These are phyloP conservation scores for Crypturellus tataupa DNA, from an alignment of 2,797 vertebrate genomes.

Conservation along the genomic window DNA sequence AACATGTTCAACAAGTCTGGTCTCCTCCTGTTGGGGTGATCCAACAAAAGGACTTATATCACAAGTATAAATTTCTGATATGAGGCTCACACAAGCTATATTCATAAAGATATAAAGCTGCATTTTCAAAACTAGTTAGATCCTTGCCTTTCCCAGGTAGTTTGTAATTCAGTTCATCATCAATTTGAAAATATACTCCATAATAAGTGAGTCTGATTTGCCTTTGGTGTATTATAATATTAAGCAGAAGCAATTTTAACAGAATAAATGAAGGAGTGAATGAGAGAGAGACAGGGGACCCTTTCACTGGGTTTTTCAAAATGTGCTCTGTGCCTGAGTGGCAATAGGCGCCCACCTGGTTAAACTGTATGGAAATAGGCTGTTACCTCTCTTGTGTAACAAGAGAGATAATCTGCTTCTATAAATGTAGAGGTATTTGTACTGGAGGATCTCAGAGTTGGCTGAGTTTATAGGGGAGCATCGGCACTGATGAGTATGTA, in stretches of 20 bases:
- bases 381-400: not conserved
- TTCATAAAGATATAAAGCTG: not conserved
- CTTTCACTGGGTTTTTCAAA: not conserved
- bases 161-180: not conserved
- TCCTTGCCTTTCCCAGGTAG: not conserved
- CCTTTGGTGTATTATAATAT: not conserved
- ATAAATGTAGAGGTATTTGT: not conserved
- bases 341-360: not conserved
- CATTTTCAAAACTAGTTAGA: not conserved
- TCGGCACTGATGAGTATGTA: not conserved
- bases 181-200: not conserved
- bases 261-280: too few relatives aligned
- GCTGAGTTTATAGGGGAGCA: not conserved
- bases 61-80: not conserved
- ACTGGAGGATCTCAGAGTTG: not conserved
- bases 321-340: not conserved
- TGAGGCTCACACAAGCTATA: not conserved
- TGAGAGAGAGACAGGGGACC: not conserved
- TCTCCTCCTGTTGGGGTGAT: not conserved
- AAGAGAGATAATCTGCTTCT: too few relatives aligned
- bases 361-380: not conserved
- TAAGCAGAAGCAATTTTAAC: not conserved
- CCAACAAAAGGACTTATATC: not conserved
- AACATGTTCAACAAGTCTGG: not conserved
- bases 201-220: not conserved